A percentile compares a stretch with the other conserved stretches of the same genome.
Evolutionary conservation across 1,140 invertebrate genomes (phyloP).

Genomic region (Doryteuthis pealeii): DNA sequence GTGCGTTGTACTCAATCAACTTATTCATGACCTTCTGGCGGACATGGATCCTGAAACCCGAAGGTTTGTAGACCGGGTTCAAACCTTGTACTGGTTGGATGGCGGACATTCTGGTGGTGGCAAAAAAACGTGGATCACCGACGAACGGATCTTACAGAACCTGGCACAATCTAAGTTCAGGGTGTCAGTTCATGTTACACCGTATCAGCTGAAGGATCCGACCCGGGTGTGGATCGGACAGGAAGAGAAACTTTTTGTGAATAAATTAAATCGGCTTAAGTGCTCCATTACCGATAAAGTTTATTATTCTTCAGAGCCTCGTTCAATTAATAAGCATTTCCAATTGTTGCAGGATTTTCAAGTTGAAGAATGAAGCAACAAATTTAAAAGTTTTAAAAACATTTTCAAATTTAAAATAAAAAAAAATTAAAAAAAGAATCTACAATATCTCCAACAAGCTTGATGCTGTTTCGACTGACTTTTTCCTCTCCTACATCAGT

Average conservation of each 20-base stretch:
- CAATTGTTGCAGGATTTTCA: slow-evolving; percentile 64
- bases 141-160: slow-evolving; percentile 70
- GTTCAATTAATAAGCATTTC: slow-evolving; percentile 72
- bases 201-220: slow-evolving; percentile 77
- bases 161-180: slow-evolving; percentile 61
- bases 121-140: slow-evolving; percentile 83
- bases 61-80: slow-evolving; percentile 42
- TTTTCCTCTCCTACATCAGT: no score
- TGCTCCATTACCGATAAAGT: slow-evolving; percentile 67
- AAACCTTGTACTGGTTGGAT: slow-evolving; percentile 83
- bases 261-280: slow-evolving; percentile 68
- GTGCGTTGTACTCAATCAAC: slow-evolving; percentile 86
- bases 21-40: slow-evolving; percentile 77
- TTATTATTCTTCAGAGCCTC: slow-evolving; percentile 69
- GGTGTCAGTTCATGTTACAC: slow-evolving; percentile 77
- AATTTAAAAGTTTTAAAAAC: background rate
- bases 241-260: slow-evolving; percentile 77
- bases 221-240: slow-evolving; percentile 77
- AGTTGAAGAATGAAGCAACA: background rate
- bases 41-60: slow-evolving; percentile 25
- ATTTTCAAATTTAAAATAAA: no score
- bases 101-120: slow-evolving; percentile 77
- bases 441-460: no score
- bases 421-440: no score
- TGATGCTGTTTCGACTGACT: no score